Base-by-base conservation (phyloP, 2,113 vertebrate genomes). In the Tyto alba region DNA sequence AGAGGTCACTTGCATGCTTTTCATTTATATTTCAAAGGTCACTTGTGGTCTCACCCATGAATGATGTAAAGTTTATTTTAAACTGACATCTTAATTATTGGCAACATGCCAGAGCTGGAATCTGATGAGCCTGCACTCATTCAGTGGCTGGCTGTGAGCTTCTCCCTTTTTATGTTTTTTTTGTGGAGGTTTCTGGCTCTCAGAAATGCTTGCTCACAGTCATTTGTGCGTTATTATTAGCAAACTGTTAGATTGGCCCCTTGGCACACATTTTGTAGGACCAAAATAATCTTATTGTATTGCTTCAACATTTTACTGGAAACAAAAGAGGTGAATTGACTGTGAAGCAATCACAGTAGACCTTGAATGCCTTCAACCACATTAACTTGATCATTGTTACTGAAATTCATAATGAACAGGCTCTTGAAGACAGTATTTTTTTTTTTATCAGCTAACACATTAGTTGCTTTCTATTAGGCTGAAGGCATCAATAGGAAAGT, bases 21-120 rank as follows among this genome's bases (percentile, higher is more conserved):
- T 92, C 40, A 83, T 81, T 97, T 97, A 90, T 97, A 97, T 97
- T 97, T 97, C 87, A 97, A 93, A 97, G 60, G 72, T 89, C 85
- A 89, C 67, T 91, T 88, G 85, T 88, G 75, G 71, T 89, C 56
- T 90, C 85, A 48, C 73, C 76, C 63, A 85, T 67, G 82, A 69
- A 83, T 21, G 55, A 71, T 92, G 83, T 84, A 89, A 96, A 93
- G 72, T 81, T 90, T 90, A 86, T 80, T 96, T 78, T 94, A 90
- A 96, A 87, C 85, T 92, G 93, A 68, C 84, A 84, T 85, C 92
- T 93, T 84, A 95, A 96, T 96, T 91, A 85, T 41, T 96, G 93
- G 87, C 93, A 77, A 56, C 5, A 30, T 60, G 73, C 95, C 93
- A 94, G 66, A 95, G 84, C 78, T 80, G 87, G 91, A 97, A 97